Evolutionary conservation across 2,888 invertebrate genomes (phyloP), one percentile per base, ranked within the genome.

Genomic region (Sisyra nigra): DNA sequence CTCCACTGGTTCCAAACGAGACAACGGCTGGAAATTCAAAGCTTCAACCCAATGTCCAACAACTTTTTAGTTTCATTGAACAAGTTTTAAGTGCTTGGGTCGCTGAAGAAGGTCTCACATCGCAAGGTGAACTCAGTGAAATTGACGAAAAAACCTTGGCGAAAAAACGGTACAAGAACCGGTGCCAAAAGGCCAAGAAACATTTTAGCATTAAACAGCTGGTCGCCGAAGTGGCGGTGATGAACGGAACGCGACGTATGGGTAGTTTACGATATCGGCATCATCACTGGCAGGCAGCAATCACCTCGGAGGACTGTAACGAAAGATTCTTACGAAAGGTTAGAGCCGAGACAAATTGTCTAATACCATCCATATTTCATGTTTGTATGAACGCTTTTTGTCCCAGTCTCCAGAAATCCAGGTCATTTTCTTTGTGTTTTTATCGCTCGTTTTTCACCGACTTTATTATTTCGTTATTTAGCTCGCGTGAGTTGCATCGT

Each of bases 311-410:
- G 61, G 80, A 82, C 54, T 91, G 89, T 68, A 89, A 89, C 60
- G 86, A 87, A 62, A 70, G 80, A 54, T 89, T 91, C 67, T 72
- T 89, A 47, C 74, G 80, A 65, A 88, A 87, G 84, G 88, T 89
- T 67, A 24, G 24, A n/a, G n/a, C n/a, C n/a, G n/a, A 42, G 18
- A 17, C 9, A 34, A 39, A 10, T 18, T 17, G 6, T 38, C 15
- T 38, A 3, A 18, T 9, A n/a, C 15, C 10, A 8, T 30, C 7
- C 10, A 10, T 30, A 30, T 30, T 7, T 30, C 8, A 10, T 8
- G 30, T 30, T 30, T n/a, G n/a, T n/a, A n/a, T n/a, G n/a, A n/a
- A n/a, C n/a, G n/a, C n/a, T n/a, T n/a, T n/a, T n/a, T n/a, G n/a
- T n/a, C n/a, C n/a, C n/a, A n/a, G n/a, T n/a, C n/a, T n/a, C n/a